Evolutionary conservation across 2,888 invertebrate species (phyloP).

Genomic region (Xanthorhoe spadicearia): DNA sequence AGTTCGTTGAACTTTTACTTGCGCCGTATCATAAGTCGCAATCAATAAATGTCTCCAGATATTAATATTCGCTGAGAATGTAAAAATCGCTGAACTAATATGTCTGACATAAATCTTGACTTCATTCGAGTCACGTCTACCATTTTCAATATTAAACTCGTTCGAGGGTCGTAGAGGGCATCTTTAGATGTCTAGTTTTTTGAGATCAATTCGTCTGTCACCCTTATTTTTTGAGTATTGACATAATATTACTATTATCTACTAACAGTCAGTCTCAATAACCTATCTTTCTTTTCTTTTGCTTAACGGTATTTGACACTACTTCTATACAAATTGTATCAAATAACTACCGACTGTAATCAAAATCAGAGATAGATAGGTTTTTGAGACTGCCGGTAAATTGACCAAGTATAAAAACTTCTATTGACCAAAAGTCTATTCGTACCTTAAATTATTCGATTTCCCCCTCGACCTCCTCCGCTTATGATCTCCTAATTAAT

Average conservation of each 20-base stretch:
- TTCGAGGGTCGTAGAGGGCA: background rate
- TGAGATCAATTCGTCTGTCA: background rate
- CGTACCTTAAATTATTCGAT: background rate
- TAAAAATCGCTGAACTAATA: slow-evolving; percentile 4
- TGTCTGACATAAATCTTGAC: slow-evolving; percentile 53
- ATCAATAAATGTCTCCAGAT: background rate
- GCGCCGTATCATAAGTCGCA: background rate
- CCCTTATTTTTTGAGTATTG: too few species aligned
- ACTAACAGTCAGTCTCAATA: too few species aligned
- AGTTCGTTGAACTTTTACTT: background rate
- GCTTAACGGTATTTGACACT: too few species aligned
- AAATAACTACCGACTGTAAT: too few species aligned
- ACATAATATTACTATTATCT: too few species aligned
- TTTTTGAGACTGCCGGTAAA: too few species aligned
- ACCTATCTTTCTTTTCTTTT: too few species aligned
- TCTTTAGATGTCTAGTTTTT: slow-evolving; percentile 7
- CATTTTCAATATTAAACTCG: slow-evolving; percentile 20
- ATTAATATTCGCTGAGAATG: background rate
- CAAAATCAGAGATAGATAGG: too few species aligned
- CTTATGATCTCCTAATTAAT: slow-evolving; percentile 66
- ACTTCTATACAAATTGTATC: too few species aligned
- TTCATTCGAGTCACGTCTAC: slow-evolving; percentile 25
- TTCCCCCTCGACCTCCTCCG: slow-evolving; percentile 11
- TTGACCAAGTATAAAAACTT: too few species aligned
- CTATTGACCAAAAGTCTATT: background rate